phyloP scores from a whole-genome alignment of 2,113 vertebrate genomes.

The Chunga burmeisteri region DNA sequence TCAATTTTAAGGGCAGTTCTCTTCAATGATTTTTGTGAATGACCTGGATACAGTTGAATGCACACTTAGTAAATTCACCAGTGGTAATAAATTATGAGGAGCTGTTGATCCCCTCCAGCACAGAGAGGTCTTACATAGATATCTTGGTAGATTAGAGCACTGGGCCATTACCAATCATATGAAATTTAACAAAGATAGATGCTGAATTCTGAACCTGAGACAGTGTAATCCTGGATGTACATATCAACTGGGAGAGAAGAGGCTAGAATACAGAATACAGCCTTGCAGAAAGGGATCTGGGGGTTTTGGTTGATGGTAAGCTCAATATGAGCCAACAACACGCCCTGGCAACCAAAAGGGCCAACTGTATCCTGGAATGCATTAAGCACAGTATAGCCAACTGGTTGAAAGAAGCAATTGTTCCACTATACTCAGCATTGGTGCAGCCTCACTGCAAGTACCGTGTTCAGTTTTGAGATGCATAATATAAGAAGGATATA shows the following conservation, averaged over 20 bases:
- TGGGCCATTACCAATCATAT: neutral
- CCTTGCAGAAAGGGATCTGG: neutral
- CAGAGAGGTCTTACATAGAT: neutral
- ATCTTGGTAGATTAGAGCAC: neutral
- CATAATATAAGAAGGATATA: neutral
- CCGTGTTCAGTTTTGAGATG: neutral
- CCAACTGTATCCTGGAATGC: neutral
- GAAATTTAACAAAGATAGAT: neutral
- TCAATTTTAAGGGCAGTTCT: neutral
- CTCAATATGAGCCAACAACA: neutral
- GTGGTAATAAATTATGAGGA: neutral
- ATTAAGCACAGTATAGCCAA: neutral
- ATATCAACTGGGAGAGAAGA: neutral
- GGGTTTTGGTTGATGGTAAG: neutral
- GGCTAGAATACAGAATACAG: neutral
- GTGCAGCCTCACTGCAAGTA: neutral
- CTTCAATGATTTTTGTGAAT: neutral
- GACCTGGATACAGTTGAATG: neutral
- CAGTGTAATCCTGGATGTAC: neutral
- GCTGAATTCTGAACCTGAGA: neutral
- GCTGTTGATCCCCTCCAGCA: neutral
- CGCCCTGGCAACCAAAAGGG: neutral
- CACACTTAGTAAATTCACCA: neutral
- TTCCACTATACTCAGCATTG: neutral
- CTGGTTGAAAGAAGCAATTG: neutral